phyloP scores from a whole-genome alignment of 2,113 vertebrate genomes.

The Hippoglossus stenolepis region DNA sequence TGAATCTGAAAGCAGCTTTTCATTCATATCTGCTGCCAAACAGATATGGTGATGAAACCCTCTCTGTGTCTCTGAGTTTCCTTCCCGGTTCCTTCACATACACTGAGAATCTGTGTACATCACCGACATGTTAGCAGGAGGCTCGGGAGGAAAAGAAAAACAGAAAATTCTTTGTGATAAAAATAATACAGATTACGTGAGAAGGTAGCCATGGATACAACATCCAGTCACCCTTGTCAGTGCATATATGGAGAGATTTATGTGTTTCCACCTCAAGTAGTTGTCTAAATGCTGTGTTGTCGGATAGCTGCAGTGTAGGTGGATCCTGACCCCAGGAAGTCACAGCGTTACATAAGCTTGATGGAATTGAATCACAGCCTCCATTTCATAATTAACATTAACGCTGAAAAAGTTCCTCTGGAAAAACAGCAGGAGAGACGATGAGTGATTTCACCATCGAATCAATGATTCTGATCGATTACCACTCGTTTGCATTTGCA shows the following conservation, averaged over 20 bases:
- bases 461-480: neutral
- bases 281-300: slow-evolving; percentile 75
- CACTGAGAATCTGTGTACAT: slow-evolving; percentile 36
- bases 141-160: slow-evolving; percentile 50
- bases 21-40: neutral
- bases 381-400: slow-evolving; percentile 61
- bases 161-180: slow-evolving; percentile 67
- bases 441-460: neutral
- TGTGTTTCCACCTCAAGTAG: slow-evolving; percentile 70
- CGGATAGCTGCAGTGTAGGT: slow-evolving; percentile 69
- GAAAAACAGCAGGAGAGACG: slow-evolving; percentile 19
- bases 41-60: neutral
- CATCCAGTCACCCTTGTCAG: slow-evolving; percentile 72
- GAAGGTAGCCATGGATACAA: slow-evolving; percentile 79
- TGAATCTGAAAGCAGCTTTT: neutral
- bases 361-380: slow-evolving; percentile 68
- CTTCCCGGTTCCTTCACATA: slow-evolving; percentile 45
- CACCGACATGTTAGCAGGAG: slow-evolving; percentile 48
- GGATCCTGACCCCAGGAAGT: slow-evolving; percentile 74
- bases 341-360: slow-evolving; percentile 71
- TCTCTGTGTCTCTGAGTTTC: neutral
- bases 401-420: slow-evolving; percentile 44
- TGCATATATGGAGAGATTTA: slow-evolving; percentile 75
- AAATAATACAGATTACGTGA: slow-evolving; percentile 75
- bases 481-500: neutral